Evolutionary conservation across 2,888 invertebrate genomes (phyloP).

Genomic region (Reticulitermes lucifugus): DNA sequence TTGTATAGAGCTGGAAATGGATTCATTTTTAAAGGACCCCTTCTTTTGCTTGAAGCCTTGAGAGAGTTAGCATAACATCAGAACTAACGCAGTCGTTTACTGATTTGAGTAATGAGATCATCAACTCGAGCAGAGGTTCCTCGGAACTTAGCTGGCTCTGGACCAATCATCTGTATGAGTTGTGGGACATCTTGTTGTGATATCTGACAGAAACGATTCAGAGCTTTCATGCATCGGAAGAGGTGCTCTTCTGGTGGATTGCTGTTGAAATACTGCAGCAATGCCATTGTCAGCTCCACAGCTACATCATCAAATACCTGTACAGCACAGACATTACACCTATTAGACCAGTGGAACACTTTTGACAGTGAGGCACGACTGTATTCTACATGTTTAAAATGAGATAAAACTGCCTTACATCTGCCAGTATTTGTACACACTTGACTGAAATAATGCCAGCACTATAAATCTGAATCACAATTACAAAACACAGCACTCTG

Average conservation of each 20-base stretch:
- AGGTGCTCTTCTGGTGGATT: slow-evolving; percentile 84
- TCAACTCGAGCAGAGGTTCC: slow-evolving; percentile 86
- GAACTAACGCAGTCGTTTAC: slow-evolving; percentile 35
- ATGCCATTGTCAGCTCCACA: slow-evolving; percentile 90
- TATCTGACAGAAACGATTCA: slow-evolving; percentile 80
- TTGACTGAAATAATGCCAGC: too few species aligned
- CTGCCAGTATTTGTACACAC: too few species aligned
- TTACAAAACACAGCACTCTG: too few species aligned
- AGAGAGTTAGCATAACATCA: background rate
- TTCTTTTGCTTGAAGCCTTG: background rate
- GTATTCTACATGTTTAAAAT: too few species aligned
- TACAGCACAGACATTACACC: slow-evolving; percentile 28
- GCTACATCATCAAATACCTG: slow-evolving; percentile 96
- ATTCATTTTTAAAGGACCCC: background rate
- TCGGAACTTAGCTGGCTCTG: slow-evolving; percentile 84
- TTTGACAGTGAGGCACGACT: too few species aligned
- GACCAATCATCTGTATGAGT: slow-evolving; percentile 91
- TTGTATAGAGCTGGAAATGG: background rate
- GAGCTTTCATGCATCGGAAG: slow-evolving; percentile 82
- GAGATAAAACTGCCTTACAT: too few species aligned
- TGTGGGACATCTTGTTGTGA: slow-evolving; percentile 87
- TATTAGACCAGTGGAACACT: too few species aligned
- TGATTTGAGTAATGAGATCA: slow-evolving; percentile 80
- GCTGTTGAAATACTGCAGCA: slow-evolving; percentile 87
- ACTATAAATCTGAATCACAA: too few species aligned